phyloP scores from a whole-genome alignment of 2,888 invertebrate species.

The Druceiella hillmani region DNA sequence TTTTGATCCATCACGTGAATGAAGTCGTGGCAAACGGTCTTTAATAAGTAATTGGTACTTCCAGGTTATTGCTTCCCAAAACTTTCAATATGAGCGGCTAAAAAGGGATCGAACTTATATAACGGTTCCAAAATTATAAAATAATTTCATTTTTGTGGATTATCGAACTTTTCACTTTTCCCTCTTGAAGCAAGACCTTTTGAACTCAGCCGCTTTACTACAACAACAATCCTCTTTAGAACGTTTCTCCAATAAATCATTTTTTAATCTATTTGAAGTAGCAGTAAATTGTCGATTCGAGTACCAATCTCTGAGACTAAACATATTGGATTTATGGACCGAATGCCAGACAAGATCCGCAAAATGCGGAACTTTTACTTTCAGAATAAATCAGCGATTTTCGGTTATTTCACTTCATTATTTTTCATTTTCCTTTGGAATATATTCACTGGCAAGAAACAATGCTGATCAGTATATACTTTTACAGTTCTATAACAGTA shows the following conservation, averaged over 20 bases:
- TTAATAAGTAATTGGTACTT: too few relatives aligned
- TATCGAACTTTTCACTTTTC: constrained; percentile 15
- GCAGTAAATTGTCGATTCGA: constrained; percentile 15
- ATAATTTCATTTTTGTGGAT: constrained; percentile 27
- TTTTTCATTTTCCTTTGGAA: constrained; percentile 19
- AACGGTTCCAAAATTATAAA: constrained; percentile 26
- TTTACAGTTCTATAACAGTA: constrained; percentile 19
- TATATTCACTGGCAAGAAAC: constrained; percentile 17
- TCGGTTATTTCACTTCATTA: constrained; percentile 13
- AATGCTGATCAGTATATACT: constrained; percentile 21
- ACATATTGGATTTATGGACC: constrained; percentile 22
- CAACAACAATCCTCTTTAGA: constrained; percentile 8
- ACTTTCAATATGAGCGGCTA: constrained; percentile 24
- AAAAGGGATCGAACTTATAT: constrained; percentile 27
- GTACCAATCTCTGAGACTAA: constrained; percentile 17
- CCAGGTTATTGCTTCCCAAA: constrained; percentile 26
- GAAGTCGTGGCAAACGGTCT: constrained; percentile 28
- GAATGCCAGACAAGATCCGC: constrained; percentile 18
- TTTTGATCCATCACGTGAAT: constrained; percentile 26
- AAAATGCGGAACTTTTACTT: constrained; percentile 14
- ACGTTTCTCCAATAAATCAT: constrained; percentile 13
- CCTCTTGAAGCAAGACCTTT: constrained; percentile 16
- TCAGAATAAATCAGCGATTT: constrained; percentile 13
- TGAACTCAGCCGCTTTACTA: constrained; percentile 3
- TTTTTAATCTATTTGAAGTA: constrained; percentile 13